Base-by-base conservation (phyloP, 2,797 vertebrate genomes). In the Discoglossus pictus region DNA sequence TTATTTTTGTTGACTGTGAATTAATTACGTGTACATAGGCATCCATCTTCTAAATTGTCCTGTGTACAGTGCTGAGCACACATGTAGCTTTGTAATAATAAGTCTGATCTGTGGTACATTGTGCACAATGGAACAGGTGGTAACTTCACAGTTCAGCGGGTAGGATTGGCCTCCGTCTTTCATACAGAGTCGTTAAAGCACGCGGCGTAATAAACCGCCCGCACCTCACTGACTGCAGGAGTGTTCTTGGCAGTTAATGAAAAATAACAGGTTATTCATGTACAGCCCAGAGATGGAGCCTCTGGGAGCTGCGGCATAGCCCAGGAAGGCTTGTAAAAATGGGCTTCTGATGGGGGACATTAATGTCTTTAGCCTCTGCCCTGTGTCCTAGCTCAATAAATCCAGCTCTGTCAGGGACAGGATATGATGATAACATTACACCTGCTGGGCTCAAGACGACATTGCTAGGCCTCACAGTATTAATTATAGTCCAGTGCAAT, bases 181-280 rank as follows among this genome's bases (percentile, higher is more conserved):
- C 21, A 35, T 16, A 25, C 40, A 11, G 7, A 27, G 24, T 16
- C 13, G 7, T 53, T 53, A 53, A 35, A 53, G 36, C 31, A 12
- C 27, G 15, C 48, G 11, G 38, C 52, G 7, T 16, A 4, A 50
- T 48, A 58, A 21, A 27, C 36, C 16, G 18, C 34, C 13, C 18
- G 13, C 36, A 51, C 35, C 46, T 50, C 15, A 9, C 13, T 50
- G 44, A 40, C 15, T 40, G 11, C 39, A 15, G 23, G 6, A 51
- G 3, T 42, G 35, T 68, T 68, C 55, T 48, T 51, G 24, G 11
- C 44, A 58, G 54, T 21, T 50, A 34, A 60, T 68, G 13, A 60
- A 31, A 50, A 51, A 60, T 43, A 61, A 38, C 58, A 51, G 38
- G 8, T 8, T 48, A 50, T 39, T 67, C 44, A 67, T 15, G 46